These are phyloP conservation scores for Lytechinus variegatus DNA, from an alignment of 35 echinoderm and acorn worm species.

Conservation along the genomic window DNA sequence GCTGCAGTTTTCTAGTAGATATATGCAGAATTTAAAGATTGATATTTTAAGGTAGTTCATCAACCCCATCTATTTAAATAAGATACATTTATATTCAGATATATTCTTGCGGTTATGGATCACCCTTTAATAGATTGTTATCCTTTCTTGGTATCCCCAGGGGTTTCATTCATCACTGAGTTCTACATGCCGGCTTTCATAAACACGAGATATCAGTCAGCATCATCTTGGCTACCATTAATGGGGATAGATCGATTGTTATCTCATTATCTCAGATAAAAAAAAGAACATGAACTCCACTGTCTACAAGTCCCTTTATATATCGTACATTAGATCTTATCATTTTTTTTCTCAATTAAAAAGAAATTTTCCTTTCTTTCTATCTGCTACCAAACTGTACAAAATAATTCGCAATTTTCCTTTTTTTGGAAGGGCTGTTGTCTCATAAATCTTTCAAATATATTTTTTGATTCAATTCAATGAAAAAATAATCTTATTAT, in stretches of 20 bases:
- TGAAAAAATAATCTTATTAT: too few species aligned
- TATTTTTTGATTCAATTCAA: too few species aligned
- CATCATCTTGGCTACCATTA: constrained; percentile 22
- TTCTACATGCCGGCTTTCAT: constrained; percentile 30
- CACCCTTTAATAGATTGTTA: constrained; percentile 41
- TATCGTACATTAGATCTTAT: too few species aligned
- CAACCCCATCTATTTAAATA: neutral
- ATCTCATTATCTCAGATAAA: constrained; percentile 9
- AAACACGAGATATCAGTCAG: constrained; percentile 30
- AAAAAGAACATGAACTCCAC: neutral
- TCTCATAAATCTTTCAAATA: too few species aligned
- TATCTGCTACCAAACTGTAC: too few species aligned
- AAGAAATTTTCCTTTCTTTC: too few species aligned
- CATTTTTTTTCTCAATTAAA: too few species aligned
- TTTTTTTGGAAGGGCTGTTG: too few species aligned
- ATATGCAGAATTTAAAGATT: too few species aligned
- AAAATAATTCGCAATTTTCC: too few species aligned
- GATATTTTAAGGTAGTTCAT: neutral
- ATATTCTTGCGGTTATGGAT: neutral
- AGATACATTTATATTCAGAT: neutral
- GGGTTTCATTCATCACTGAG: constrained; percentile 25
- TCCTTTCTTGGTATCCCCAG: constrained; percentile 30
- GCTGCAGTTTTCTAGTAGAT: too few species aligned
- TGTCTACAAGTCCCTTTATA: neutral
- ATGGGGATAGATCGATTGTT: constrained; percentile 25